Evolutionary conservation across 2,888 invertebrate genomes (phyloP), one percentile per base, ranked within the genome.

Genomic region (Poecilus cupreus): DNA sequence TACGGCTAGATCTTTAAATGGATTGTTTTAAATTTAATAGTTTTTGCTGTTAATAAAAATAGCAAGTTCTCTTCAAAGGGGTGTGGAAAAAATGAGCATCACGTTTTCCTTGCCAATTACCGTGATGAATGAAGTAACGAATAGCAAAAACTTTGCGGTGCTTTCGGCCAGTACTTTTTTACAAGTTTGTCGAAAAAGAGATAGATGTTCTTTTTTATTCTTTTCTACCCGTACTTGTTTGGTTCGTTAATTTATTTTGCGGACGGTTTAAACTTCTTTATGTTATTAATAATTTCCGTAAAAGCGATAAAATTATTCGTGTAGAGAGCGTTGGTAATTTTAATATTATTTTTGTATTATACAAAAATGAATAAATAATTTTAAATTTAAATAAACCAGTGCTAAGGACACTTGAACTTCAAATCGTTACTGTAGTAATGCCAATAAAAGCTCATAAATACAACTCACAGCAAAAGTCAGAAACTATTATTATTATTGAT

Each of bases 61-160:
- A 60, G 1, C 22, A 26, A 10, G 24, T n/a, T 26, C 11, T 26
- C 26, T 60, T 1, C 13, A 13, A 24, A 60, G 24, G 60, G 22
- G 13, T 26, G 24, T 60, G 60, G 20, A 70, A 70, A 70, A 70
- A 39, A 70, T 77, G 18, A 32, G 37, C 77, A 78, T 22, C 64
- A 78, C 60, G 24, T 60, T 64, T 64, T 78, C 64, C 10, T 39
- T 64, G 64, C 70, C 64, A 79, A 79, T 79, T 68, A 79, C 54
- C 79, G 70, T 79, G 79, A 79, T 70, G 79, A 70, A 79, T 70
- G 79, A 79, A 79, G 79, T 37, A 79, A 70, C 37, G 76, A 57
- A 76, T 57, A 76, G 32, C 49, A 79, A 79, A 79, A 79, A 79
- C 43, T 70, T 78, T 49, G 49, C 26, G 78, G 26, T 26, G 64